Conservation (phyloP, 2,113 vertebrate genomes). For the Paratilapia polleni region DNA sequence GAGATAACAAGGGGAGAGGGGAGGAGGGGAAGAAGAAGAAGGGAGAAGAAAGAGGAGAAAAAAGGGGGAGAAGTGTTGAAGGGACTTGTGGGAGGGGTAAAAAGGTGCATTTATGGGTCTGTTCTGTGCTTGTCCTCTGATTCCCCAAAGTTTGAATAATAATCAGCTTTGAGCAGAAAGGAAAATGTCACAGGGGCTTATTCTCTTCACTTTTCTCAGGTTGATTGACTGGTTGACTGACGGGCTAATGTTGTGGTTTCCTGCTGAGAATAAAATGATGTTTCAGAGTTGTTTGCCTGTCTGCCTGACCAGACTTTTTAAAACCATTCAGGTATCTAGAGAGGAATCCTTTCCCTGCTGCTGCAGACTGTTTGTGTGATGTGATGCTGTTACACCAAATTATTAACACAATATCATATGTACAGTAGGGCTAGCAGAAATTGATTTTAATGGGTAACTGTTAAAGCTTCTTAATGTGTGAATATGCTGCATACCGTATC, state of each 20-base stretch:
- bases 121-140: background rate
- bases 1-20: constrained; percentile 57
- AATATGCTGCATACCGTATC: background rate
- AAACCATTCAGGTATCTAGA: background rate
- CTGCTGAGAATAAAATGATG: constrained; percentile 10
- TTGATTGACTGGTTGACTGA: constrained; percentile 27
- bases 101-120: background rate
- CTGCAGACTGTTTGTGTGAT: background rate
- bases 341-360: background rate
- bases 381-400: background rate
- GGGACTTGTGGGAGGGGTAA: background rate
- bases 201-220: background rate
- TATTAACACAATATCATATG: background rate
- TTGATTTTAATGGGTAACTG: background rate
- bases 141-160: constrained; percentile 2
- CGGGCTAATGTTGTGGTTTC: constrained; percentile 20
- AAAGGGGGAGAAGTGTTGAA: background rate
- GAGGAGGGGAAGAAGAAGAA: background rate
- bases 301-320: constrained; percentile 4
- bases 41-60: background rate
- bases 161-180: background rate
- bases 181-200: background rate
- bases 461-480: background rate
- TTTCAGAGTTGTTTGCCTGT: constrained; percentile 7
- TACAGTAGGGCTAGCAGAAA: background rate